Evolutionary conservation across 2,888 invertebrate genomes (phyloP).

Genomic region (Amitus sp.): DNA sequence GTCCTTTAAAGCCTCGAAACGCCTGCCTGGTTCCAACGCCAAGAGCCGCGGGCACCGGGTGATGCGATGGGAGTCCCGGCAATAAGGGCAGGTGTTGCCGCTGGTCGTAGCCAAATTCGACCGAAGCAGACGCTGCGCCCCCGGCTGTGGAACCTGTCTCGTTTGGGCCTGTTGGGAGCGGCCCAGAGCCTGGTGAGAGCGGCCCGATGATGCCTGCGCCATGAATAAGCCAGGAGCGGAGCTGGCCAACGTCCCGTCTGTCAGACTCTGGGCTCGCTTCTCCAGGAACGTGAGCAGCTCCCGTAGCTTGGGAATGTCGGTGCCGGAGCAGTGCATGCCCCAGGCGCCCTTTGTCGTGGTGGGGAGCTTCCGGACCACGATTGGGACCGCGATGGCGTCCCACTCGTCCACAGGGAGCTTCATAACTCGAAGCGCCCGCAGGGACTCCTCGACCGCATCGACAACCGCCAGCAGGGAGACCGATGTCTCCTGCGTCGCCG

Average conservation of each 20-base stretch:
- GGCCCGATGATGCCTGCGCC: neutral
- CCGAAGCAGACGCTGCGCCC: neutral
- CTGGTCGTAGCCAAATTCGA: neutral
- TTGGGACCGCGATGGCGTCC: neutral
- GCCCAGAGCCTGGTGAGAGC: neutral
- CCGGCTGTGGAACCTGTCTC: neutral
- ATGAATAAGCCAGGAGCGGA: too few species aligned
- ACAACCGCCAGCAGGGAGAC: neutral
- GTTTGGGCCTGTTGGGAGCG: neutral
- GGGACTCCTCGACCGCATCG: neutral
- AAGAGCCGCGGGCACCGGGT: neutral
- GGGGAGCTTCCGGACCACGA: neutral
- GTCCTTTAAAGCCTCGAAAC: neutral
- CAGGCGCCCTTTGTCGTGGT: neutral
- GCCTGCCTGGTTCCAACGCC: neutral
- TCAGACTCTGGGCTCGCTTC: neutral
- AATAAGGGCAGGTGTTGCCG: neutral
- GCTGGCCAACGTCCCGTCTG: too few species aligned
- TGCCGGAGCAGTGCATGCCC: neutral
- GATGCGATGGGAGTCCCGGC: neutral
- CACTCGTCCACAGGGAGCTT: neutral
- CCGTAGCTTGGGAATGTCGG: neutral
- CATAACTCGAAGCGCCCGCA: constrained; percentile 5
- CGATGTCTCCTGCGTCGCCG: neutral
- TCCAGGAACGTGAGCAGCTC: neutral